Evolutionary conservation across 35 echinoderm and acorn worm genomes (phyloP), one percentile per base, ranked within the genome.

Genomic region (Lytechinus variegatus): DNA sequence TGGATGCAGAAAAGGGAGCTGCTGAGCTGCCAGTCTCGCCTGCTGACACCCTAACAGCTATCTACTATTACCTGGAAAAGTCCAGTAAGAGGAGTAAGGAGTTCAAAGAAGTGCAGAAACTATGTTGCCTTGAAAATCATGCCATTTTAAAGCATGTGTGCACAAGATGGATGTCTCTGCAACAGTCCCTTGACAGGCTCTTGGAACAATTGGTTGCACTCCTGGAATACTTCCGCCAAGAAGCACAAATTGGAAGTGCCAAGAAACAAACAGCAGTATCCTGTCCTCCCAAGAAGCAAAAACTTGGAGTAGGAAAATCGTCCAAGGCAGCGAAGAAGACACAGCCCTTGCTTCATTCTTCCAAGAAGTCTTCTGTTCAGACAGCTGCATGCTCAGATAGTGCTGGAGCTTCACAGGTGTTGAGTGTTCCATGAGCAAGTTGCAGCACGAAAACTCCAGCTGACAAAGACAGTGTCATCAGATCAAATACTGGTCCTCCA

Each of bases 31-130:
- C 60, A 52, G 91, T 97, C 11, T 90, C 28, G 21, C 87, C 89
- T 86, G 96, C 89, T 61, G 89, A 95, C 55, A n/a, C 95, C 28
- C 91, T 97, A 55, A 94, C 95, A 28, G 56, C 87, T 19, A 95
- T 97, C 44, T 97, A 90, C 89, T 97, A 97, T 86, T 95, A 95
- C 52, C 54, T 95, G 94, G 94, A 95, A 95, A 97, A 97, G 61
- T 95, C 94, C 19, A 86, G 55, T 91, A 97, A 97, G 66, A 61
- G 94, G 27, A 86, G 95, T 54, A 95, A 95, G 86, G 89, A 72
- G 16, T 86, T 95, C 27, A 95, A 97, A 54, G 89, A 95, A 89
- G 53, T 95, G n/a, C 94, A 97, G 61, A 97, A 4, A 89, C 87
- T 97, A 8, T 97, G 96, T 93, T 92, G 86, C 52, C 61, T 93